Percentiles rank a stretch among this genome's conserved stretches.
These are phyloP conservation scores for Bradypodion ventrale DNA, from an alignment of 2,797 vertebrate species.

Conservation along the genomic window DNA sequence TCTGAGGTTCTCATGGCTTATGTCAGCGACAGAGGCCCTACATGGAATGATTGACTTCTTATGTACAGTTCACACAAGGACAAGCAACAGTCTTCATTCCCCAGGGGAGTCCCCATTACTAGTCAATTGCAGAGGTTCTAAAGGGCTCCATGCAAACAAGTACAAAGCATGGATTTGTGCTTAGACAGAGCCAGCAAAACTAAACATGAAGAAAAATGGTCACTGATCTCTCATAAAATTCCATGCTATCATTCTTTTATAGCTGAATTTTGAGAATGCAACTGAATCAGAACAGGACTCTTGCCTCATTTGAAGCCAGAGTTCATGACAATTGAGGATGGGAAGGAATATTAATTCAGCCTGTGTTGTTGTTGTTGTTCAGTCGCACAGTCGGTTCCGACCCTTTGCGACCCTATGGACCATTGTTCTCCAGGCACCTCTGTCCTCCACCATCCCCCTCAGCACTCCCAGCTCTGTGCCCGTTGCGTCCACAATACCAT, in stretches of 20 bases:
- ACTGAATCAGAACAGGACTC: neutral
- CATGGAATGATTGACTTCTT: constrained; percentile 47
- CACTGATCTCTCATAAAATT: neutral
- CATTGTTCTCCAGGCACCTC: no score
- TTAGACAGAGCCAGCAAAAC: neutral
- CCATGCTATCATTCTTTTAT: neutral
- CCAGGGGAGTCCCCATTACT: constrained; percentile 45
- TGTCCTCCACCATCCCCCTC: no score
- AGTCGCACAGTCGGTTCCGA: no score
- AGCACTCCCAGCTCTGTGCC: no score
- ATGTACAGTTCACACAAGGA: constrained; percentile 57
- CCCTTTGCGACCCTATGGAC: no score
- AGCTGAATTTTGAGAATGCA: neutral
- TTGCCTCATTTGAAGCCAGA: neutral
- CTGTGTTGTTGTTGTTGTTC: no score
- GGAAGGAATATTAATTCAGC: neutral
- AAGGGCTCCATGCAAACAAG: constrained; percentile 24
- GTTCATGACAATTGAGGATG: no score
- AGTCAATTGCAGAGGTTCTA: constrained; percentile 52
- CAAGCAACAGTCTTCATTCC: constrained; percentile 48
- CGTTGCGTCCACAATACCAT: no score
- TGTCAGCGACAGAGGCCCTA: constrained; percentile 43
- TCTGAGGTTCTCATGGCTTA: constrained; percentile 35
- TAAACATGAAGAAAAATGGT: neutral
- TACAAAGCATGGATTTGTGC: constrained; percentile 25